Percentiles rank a stretch among this genome's conserved stretches.
Conservation (phyloP, 2,113 vertebrate genomes). For the Craseonycteris thonglongyai region DNA sequence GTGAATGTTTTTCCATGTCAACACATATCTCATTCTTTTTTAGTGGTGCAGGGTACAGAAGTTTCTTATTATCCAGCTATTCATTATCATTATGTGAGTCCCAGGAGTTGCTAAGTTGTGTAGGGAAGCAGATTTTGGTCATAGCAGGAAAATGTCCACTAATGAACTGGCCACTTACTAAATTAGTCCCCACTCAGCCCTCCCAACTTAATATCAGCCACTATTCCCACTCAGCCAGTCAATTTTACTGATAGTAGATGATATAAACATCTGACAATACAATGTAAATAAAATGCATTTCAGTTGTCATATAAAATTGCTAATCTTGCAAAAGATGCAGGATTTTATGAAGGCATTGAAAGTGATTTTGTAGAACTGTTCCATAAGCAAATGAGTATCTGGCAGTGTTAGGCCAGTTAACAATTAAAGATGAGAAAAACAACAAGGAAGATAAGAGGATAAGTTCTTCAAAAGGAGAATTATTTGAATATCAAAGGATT, state of each 20-base stretch:
- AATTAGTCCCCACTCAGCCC: conserved; percentile 24
- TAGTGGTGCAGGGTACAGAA: not conserved
- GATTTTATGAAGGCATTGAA: conserved; percentile 43
- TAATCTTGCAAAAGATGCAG: conserved; percentile 59
- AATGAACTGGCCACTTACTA: conserved; percentile 56
- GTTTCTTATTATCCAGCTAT: not conserved
- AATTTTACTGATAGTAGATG: conserved; percentile 57
- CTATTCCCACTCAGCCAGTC: conserved; percentile 12
- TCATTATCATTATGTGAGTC: conserved; percentile 46
- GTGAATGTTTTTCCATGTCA: not conserved
- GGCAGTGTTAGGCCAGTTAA: conserved; percentile 26
- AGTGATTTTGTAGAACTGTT: conserved; percentile 42
- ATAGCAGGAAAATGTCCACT: conserved; percentile 34
- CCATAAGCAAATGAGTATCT: conserved; percentile 38
- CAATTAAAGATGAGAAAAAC: conserved; percentile 52
- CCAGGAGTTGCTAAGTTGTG: conserved; percentile 37
- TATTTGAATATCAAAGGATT: conserved; percentile 49
- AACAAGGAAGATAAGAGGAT: not conserved
- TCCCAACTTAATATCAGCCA: not conserved
- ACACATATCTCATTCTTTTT: not conserved
- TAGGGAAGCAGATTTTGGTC: conserved; percentile 45
- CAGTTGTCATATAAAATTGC: conserved; percentile 44
- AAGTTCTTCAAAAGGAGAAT: conserved; percentile 30
- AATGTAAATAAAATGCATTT: conserved; percentile 59
- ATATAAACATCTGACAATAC: conserved; percentile 33